These are phyloP conservation scores for Brachionus plicatilis DNA, from an alignment of 1,140 invertebrate species.

Conservation along the genomic window DNA sequence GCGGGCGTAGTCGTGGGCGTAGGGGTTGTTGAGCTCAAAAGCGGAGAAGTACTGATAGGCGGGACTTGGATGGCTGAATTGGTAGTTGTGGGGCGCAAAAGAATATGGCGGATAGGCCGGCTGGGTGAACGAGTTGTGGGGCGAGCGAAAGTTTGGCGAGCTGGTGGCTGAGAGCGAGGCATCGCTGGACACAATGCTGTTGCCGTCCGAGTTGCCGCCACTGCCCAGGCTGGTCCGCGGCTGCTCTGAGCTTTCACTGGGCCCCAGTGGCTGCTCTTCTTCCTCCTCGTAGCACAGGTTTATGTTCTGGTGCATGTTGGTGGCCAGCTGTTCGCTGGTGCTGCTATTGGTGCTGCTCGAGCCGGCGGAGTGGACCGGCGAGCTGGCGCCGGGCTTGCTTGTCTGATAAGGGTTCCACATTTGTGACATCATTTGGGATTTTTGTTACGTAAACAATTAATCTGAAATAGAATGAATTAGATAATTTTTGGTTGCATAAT, in stretches of 20 bases:
- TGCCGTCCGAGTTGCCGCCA: constrained; percentile 2
- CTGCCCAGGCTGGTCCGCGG: not conserved
- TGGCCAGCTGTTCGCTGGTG: not conserved
- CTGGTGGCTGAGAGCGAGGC: not conserved
- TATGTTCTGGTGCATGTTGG: not conserved
- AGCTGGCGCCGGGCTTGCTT: not conserved
- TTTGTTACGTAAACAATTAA: constrained; percentile 2
- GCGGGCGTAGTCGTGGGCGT: not conserved
- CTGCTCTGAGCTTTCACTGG: not conserved
- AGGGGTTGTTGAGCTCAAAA: not conserved
- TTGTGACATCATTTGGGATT: constrained; percentile 9
- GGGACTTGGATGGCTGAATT: not conserved
- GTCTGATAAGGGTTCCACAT: constrained; percentile 39
- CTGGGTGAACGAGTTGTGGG: not conserved
- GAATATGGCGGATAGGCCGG: not conserved
- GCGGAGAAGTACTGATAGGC: not conserved
- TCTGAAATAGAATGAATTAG: not conserved
- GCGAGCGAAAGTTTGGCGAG: constrained; percentile 22
- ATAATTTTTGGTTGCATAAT: not conserved
- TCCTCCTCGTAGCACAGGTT: constrained; percentile 1
- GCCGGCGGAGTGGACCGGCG: not conserved
- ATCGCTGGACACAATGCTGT: constrained; percentile 14
- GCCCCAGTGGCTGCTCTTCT: not conserved
- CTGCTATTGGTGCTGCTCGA: constrained; percentile 11
- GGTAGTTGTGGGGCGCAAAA: not conserved